Base-by-base conservation (phyloP, 2,113 vertebrate species). In the Vombatus ursinus region DNA sequence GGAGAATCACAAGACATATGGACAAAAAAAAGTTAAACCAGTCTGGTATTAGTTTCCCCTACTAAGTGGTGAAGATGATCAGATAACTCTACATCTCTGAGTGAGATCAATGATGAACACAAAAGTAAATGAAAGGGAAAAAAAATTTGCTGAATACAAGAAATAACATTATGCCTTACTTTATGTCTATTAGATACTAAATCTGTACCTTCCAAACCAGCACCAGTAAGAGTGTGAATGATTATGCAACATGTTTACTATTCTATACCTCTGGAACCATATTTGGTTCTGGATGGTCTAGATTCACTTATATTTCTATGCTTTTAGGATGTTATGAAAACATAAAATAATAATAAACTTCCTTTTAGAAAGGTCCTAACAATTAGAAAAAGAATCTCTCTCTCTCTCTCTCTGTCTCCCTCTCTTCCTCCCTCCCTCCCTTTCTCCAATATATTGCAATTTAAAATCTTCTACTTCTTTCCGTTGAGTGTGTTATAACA, bases 101-200 rank as follows among this genome's bases (percentile, higher is more conserved):
- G 57, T 11, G 31, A 94, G 48, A 49, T 96, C 90, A 95, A 0
- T 91, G 90, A 94, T 91, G 84, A 49, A 96, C 92, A 93, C 92
- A 92, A 95, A 92, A 97, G 48, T 94, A 94, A 92, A 91, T 90
- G 2, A 51, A 96, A 97, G 94, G 84, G 53, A n/a, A 91, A 95
- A 91, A 95, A 95, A 97, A 68, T 12, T 90, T 0, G 0, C 89
- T 94, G 89, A 97, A 93, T 93, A 52, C 52, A 93, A 93, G 95
- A 94, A 44, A 96, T 91, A 94, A 92, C 94, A 94, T 52, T 97
- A 68, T 93, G 50, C 57, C 93, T 98, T 94, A 68, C 37, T 93
- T 96, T 90, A 92, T 95, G 96, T 98, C 92, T 44, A 92, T 14
- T 84, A 89, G 77, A 68, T 50, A 48, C 52, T 95, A 92, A 97